Conservation (phyloP, 2,888 invertebrate genomes). For the Dicyrtoma fusca region DNA sequence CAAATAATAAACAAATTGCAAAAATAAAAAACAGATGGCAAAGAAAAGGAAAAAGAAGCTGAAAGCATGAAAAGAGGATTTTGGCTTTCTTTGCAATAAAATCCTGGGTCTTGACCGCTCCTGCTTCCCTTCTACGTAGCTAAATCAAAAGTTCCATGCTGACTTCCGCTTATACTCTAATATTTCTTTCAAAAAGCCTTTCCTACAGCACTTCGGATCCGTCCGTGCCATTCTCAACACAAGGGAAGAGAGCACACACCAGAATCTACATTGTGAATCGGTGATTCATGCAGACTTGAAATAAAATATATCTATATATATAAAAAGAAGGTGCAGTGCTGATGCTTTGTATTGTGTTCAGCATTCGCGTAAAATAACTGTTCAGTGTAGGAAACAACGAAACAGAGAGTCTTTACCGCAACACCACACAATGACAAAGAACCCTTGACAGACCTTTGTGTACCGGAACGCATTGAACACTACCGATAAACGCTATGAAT, state of each 20-base stretch:
- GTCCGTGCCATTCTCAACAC: neutral
- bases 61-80: conserved; percentile 21
- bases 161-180: conserved; percentile 14
- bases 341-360: neutral
- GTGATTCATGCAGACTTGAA: neutral
- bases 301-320: neutral
- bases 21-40: neutral
- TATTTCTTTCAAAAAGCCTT: conserved; percentile 5
- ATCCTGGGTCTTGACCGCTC: conserved; percentile 19
- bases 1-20: neutral
- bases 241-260: too few relatives aligned
- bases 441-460: conserved; percentile 14
- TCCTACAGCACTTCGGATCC: neutral
- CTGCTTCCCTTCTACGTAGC: neutral
- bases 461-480: conserved; percentile 1
- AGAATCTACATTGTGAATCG: conserved; percentile 7
- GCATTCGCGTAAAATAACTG: neutral
- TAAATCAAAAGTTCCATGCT: conserved; percentile 16
- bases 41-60: neutral
- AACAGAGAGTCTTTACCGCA: conserved; percentile 25
- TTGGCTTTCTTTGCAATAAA: conserved; percentile 17
- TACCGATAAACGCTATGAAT: neutral
- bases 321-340: neutral
- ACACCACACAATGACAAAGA: conserved; percentile 4
- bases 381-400: conserved; percentile 11